These are phyloP conservation scores for Myiotriccus ornatus DNA, from an alignment of 2,797 vertebrate genomes.

Conservation along the genomic window DNA sequence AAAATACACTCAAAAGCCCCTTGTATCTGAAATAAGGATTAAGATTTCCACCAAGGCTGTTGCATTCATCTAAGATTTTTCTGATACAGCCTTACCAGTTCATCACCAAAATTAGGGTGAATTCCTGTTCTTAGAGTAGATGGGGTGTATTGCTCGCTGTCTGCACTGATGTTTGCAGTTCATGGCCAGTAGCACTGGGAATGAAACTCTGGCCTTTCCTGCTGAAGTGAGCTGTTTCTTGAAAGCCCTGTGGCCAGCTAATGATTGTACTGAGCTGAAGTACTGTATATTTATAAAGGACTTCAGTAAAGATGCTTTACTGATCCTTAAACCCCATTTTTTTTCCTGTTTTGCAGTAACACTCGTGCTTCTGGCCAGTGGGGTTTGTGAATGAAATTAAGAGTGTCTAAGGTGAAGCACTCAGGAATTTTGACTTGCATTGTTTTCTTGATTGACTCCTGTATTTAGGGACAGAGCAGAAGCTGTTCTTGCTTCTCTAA, in stretches of 20 bases:
- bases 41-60: neutral
- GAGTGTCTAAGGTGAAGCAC: neutral
- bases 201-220: neutral
- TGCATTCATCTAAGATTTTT: neutral
- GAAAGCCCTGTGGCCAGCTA: neutral
- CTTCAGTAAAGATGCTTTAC: neutral
- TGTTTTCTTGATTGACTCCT: neutral
- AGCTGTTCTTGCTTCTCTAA: neutral
- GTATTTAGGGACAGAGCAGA: conserved; percentile 2
- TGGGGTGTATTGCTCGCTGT: neutral
- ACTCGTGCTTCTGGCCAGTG: neutral
- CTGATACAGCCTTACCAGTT: neutral
- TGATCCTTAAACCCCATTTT: conserved; percentile 1
- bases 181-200: neutral
- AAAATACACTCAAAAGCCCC: neutral
- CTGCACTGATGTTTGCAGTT: neutral
- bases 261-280: neutral
- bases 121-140: neutral
- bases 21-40: neutral
- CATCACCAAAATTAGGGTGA: neutral
- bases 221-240: neutral
- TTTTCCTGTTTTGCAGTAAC: neutral
- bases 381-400: neutral
- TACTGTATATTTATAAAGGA: conserved; percentile 1
- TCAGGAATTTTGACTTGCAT: conserved; percentile 4